Evolutionary conservation across 2,797 vertebrate genomes (phyloP).

Genomic region (Champsocephalus gunnari): DNA sequence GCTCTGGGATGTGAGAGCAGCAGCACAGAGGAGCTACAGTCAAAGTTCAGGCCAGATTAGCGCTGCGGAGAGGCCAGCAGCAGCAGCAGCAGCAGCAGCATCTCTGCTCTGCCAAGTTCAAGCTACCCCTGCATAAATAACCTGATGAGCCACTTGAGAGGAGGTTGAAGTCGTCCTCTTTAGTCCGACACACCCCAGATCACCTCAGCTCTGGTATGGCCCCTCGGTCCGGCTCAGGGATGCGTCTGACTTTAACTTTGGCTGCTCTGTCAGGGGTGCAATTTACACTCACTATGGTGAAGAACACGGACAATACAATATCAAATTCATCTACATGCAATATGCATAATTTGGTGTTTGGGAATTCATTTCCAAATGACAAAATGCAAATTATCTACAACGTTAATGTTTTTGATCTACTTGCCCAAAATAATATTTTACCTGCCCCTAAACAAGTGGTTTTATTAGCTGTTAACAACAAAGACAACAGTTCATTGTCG

Average conservation of each 20-base stretch:
- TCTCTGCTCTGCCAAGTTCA: slow-evolving; percentile 40
- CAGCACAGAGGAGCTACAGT: slow-evolving; percentile 75
- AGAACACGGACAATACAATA: background rate
- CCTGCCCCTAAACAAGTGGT: no score
- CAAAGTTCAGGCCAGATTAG: slow-evolving; percentile 71
- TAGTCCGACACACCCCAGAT: slow-evolving; percentile 21
- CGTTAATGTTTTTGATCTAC: no score
- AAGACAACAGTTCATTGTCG: no score
- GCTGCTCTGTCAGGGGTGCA: background rate
- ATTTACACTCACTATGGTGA: background rate
- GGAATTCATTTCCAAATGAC: background rate
- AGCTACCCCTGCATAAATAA: slow-evolving; percentile 61
- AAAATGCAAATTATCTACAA: background rate
- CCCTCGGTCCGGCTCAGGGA: slow-evolving; percentile 4
- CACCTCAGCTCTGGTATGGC: slow-evolving; percentile 14
- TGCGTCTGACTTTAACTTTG: slow-evolving; percentile 32
- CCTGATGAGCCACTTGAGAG: slow-evolving; percentile 52
- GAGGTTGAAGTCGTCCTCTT: slow-evolving; percentile 39
- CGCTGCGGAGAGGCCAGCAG: slow-evolving; percentile 52
- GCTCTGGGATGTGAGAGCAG: slow-evolving; percentile 68
- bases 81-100: slow-evolving; percentile 22
- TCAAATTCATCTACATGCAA: background rate
- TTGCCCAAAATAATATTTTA: no score
- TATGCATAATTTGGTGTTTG: background rate
- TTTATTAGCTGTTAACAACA: no score